Evolutionary conservation across 35 echinoderm and acorn worm genomes (phyloP).

Genomic region (Nesometra sesokonis): DNA sequence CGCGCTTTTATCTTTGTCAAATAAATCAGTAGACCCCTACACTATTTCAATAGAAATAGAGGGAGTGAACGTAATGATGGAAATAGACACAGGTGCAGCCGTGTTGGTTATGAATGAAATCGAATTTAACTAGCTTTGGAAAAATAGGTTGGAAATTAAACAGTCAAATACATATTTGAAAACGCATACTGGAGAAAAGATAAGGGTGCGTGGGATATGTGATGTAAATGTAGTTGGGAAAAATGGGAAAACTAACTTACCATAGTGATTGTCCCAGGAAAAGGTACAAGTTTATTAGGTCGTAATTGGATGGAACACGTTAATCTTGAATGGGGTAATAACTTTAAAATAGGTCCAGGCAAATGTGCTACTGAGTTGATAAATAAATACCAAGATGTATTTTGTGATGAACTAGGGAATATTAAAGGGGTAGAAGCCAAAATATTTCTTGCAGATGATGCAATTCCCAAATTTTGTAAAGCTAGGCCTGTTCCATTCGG

Average conservation of each 20-base stretch:
- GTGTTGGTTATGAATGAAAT: background rate
- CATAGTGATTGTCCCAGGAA: background rate
- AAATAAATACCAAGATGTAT: background rate
- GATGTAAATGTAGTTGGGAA: background rate
- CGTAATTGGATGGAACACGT: background rate
- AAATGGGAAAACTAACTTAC: background rate
- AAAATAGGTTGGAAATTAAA: background rate
- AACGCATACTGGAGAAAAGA: slow-evolving; percentile 5
- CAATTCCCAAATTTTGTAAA: slow-evolving; percentile 10
- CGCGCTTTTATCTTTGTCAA: no score
- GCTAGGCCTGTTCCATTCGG: slow-evolving; percentile 3
- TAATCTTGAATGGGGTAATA: background rate
- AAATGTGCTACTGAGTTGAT: background rate
- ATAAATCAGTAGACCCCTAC: no score
- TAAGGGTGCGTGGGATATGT: background rate
- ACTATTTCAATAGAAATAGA: background rate
- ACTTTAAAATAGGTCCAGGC: background rate
- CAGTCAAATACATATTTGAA: background rate
- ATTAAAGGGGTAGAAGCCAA: background rate
- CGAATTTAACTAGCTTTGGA: background rate
- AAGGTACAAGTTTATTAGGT: background rate
- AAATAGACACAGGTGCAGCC: slow-evolving; percentile 20
- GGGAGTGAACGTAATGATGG: background rate
- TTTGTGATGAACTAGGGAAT: background rate
- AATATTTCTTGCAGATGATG: no score